Evolutionary conservation across 2,888 invertebrate species (phyloP), one percentile per base, ranked within the genome.

Genomic region (Tholera decimalis): DNA sequence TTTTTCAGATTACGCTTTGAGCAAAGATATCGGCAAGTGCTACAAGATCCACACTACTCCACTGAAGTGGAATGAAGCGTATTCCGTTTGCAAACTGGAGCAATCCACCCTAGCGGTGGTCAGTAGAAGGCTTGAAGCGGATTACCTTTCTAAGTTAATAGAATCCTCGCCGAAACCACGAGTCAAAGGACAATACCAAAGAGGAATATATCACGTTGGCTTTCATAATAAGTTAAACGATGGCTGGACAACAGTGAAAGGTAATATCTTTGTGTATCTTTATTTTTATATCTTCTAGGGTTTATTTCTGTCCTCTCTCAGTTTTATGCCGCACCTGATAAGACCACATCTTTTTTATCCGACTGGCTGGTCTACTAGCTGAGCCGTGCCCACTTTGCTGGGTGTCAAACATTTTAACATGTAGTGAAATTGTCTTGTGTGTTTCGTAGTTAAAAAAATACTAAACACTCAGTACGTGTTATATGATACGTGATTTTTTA

Each of bases 11-110:
- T 93, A 93, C 73, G 68, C 70, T 49, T 91, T 82, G 69, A 83
- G 85, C 39, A 81, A 80, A 13, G 18, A 55, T 0, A 33, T 53
- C 8, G 88, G 88, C 2, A 87, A 84, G 71, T 93, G 92, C 73
- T 93, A 92, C 82, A 93, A 93, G 65, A 86, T 92, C 37, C 93
- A 93, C 56, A 61, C 86, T 18, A 81, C 71, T 2, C 90, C 92
- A 0, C 70, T 77, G 66, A 90, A 83, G 35, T 94, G 94, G 93
- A 81, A 80, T 0, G 91, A 91, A 0, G 93, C 93, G 0, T 84
- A 87, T 28, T 78, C 79, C 1, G 69, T 84, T 1, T 94, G 94
- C 71, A 78, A 74, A 28, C 68, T 87, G 22, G 64, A 64, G 30
- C 44, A 64, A 9, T 54, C 64, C 0, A 86, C 89, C 51, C 57